Base-by-base conservation (phyloP, 2,113 vertebrate species). In the Himantopus leucocephalus region DNA sequence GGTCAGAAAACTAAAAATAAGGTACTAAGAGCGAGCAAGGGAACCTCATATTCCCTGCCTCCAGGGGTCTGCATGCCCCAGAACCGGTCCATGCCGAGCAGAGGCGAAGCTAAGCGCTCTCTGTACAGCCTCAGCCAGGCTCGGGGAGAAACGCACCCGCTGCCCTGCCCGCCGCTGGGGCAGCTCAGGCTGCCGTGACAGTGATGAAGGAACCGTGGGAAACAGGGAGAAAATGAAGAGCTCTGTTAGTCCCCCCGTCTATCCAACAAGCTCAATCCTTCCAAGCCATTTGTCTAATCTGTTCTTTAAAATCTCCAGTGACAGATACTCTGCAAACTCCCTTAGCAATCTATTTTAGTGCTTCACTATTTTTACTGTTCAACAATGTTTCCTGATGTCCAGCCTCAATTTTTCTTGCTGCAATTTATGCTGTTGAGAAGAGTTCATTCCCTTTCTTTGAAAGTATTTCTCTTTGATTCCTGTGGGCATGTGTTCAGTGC, bases 211-310 rank as follows among this genome's bases (percentile, higher is more conserved):
- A 27, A 4, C n/a, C 2, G 2, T 4, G 41, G 85, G 71, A n/a
- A 87, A 34, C 48, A 1, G 41, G 64, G 67, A 90, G 94, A 32
- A 73, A 86, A 88, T 58, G 55, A 92, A 95, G 95, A 96, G 79
- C 86, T 96, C 91, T 37, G 35, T 32, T n/a, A 86, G 71, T 32
- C 50, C 48, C 62, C 39, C 48, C 1, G 2, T 60, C 95, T 43
- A 13, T 20, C 95, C 92, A 94, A 66, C 58, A 26, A 79, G 55
- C 75, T 83, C 85, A 76, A 21, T 66, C 91, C 88, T 96, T 94
- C 95, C 94, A 32, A 92, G 67, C 79, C 91, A 96, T 97, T 96
- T 96, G 86, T 96, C 94, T 92, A 50, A 93, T 85, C 92, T 83
- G 34, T 62, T 83, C 91, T 73, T 48, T 68, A 83, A 82, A 90